These are phyloP conservation scores for Phengaris alcon DNA, from an alignment of 2,888 invertebrate species.

Conservation along the genomic window DNA sequence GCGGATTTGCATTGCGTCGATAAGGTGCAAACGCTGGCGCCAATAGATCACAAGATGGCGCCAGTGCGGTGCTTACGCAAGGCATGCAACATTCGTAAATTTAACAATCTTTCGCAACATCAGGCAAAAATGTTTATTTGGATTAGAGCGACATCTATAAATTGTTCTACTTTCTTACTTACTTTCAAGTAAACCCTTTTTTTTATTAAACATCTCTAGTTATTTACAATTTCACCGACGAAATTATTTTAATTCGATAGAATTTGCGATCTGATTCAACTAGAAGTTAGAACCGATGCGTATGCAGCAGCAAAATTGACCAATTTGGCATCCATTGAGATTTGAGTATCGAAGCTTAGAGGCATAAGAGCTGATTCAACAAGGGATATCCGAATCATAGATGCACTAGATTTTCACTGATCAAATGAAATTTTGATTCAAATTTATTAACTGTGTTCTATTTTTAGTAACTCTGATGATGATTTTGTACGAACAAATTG, in stretches of 20 bases:
- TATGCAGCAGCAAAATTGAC: background rate
- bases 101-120: background rate
- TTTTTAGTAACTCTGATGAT: too few relatives aligned
- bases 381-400: background rate
- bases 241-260: background rate
- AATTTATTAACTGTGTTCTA: too few relatives aligned
- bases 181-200: background rate
- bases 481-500: too few relatives aligned
- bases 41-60: conserved; percentile 73
- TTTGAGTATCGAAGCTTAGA: background rate
- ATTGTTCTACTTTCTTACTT: too few relatives aligned
- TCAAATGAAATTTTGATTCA: background rate
- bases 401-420: background rate
- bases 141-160: background rate
- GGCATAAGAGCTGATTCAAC: conserved; percentile 5
- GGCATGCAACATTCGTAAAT: conserved; percentile 23
- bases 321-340: conserved; percentile 3
- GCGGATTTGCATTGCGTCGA: conserved; percentile 66
- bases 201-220: background rate
- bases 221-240: background rate
- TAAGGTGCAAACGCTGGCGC: conserved; percentile 55
- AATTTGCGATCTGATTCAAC: conserved; percentile 4
- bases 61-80: conserved; percentile 61
- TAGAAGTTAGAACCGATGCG: background rate
- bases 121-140: background rate